phyloP scores from a whole-genome alignment of 92 coral and sea anemone species.

The Siderastrea radians region DNA sequence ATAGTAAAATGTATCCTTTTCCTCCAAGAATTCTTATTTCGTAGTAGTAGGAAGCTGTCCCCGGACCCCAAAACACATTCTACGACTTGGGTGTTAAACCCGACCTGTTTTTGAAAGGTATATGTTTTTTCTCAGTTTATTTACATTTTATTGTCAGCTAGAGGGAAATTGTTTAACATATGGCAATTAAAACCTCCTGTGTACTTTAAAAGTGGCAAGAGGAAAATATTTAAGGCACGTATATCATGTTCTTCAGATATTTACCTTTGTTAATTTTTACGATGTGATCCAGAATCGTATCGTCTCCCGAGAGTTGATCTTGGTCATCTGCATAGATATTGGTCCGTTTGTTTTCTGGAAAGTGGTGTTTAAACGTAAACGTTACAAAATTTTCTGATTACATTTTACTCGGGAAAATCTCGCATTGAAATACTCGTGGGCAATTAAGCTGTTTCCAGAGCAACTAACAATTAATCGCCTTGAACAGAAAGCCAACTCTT shows the following conservation, averaged over 20 bases:
- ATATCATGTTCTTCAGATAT: neutral
- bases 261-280: slow-evolving; percentile 43
- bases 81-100: neutral
- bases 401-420: neutral
- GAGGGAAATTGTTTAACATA: slow-evolving; percentile 1
- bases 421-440: neutral
- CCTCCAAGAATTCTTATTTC: too few relatives aligned
- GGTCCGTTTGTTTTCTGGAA: neutral
- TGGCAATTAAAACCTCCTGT: slow-evolving; percentile 10
- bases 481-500: slow-evolving; percentile 1
- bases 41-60: too few relatives aligned
- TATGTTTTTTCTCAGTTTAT: neutral
- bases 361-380: neutral
- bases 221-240: neutral
- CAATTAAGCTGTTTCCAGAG: slow-evolving; percentile 7
- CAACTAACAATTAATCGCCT: slow-evolving; percentile 1
- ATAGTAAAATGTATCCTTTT: too few relatives aligned
- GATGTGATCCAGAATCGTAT: slow-evolving; percentile 43
- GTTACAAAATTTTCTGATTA: neutral
- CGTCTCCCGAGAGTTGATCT: neutral
- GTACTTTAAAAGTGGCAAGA: neutral
- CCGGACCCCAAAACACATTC: too few relatives aligned
- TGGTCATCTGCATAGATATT: neutral
- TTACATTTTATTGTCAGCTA: slow-evolving; percentile 19
- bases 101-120: neutral